A percentile compares a stretch with the other conserved stretches of the same genome.
Evolutionary conservation across 2,113 vertebrate species (phyloP).

Genomic region (Cavia porcellus): DNA sequence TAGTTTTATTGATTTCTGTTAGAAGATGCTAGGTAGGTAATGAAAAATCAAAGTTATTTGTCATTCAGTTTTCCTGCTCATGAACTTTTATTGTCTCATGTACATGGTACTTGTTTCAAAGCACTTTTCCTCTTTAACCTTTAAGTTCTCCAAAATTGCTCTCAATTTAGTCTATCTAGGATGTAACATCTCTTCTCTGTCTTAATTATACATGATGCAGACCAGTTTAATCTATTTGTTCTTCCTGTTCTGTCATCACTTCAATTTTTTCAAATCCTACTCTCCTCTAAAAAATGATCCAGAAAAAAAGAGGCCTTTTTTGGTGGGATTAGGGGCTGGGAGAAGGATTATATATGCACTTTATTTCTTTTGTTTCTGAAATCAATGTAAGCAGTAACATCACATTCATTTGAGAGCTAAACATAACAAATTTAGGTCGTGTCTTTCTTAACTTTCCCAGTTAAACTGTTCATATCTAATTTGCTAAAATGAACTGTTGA

Average conservation of each 20-base stretch:
- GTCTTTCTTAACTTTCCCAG: slow-evolving; percentile 50
- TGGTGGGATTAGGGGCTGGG: fast-evolving
- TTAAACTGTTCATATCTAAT: slow-evolving; percentile 60
- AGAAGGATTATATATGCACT: slow-evolving; percentile 12
- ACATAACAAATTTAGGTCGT: neutral
- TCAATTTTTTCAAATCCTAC: neutral
- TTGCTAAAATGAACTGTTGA: slow-evolving; percentile 44
- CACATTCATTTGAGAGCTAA: slow-evolving; percentile 1
- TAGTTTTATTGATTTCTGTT: neutral
- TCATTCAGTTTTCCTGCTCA: neutral
- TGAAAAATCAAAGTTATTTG: neutral
- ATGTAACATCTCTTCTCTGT: neutral
- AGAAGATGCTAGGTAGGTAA: neutral
- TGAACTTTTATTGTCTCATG: neutral
- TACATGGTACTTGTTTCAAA: neutral
- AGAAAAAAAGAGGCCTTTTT: neutral
- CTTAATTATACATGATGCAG: neutral
- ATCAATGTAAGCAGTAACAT: neutral
- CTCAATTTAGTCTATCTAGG: neutral
- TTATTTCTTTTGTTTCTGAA: slow-evolving; percentile 41
- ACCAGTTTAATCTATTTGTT: neutral
- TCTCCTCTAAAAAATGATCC: neutral
- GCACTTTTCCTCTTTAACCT: neutral
- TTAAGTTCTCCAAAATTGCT: neutral
- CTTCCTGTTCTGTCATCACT: neutral